Conservation (phyloP, 2,888 invertebrate genomes). For the Eupithecia subfuscata region DNA sequence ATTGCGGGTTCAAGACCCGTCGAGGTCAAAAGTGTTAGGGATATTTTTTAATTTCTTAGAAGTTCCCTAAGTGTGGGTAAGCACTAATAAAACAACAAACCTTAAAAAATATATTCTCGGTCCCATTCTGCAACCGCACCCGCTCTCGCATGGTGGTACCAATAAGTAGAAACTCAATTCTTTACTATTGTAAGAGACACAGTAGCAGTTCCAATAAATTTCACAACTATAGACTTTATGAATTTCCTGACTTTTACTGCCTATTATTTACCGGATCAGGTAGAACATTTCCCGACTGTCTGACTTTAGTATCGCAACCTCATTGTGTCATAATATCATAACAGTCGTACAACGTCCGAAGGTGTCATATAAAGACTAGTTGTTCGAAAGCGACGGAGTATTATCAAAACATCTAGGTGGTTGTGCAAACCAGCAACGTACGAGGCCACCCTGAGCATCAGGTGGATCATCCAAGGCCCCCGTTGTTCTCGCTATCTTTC, state of each 20-base stretch:
- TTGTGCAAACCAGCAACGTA: neutral
- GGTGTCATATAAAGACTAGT: slow-evolving; percentile 8
- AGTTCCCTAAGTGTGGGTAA: too few species aligned
- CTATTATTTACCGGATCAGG: slow-evolving; percentile 3
- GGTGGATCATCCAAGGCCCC: neutral
- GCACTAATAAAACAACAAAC: too few species aligned
- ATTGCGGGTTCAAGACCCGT: too few species aligned
- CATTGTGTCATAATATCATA: neutral
- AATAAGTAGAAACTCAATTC: neutral
- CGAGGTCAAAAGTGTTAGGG: too few species aligned
- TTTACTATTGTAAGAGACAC: neutral
- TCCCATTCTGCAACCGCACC: neutral
- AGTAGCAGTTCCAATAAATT: slow-evolving; percentile 3
- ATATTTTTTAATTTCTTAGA: too few species aligned
- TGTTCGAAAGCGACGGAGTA: neutral
- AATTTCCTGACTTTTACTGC: slow-evolving; percentile 2
- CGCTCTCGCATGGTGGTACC: too few species aligned
- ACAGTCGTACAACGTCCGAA: neutral
- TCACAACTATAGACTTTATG: neutral
- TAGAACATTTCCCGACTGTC: neutral
- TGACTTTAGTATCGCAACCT: neutral
- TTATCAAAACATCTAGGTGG: neutral
- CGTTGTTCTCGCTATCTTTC: neutral
- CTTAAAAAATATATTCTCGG: neutral
- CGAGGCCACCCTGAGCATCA: neutral